phyloP scores from a whole-genome alignment of 2,113 vertebrate species.

The Dolichallabes microphthalmus region DNA sequence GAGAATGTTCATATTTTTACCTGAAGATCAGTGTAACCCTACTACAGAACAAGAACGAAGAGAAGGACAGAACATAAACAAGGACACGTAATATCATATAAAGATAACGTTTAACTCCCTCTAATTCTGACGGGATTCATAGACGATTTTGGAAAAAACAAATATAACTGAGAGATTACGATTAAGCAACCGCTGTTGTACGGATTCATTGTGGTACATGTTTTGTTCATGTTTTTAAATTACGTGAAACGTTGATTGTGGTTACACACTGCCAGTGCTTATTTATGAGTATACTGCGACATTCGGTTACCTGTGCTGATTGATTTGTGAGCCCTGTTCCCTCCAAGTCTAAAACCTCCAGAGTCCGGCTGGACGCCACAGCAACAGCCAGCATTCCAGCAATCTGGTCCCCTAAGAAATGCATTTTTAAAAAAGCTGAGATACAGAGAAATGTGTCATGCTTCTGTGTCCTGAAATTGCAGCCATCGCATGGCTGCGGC shows the following conservation, averaged over 20 bases:
- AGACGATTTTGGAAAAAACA: neutral
- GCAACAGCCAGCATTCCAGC: constrained; percentile 92
- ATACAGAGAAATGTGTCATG: neutral
- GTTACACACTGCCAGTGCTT: neutral
- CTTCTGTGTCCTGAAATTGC: constrained; percentile 32
- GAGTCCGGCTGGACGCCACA: constrained; percentile 91
- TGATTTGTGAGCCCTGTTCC: constrained; percentile 93
- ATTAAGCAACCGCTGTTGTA: no score
- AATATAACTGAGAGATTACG: neutral
- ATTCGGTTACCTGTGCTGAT: constrained; percentile 84
- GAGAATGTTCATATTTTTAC: neutral
- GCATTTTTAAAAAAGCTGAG: constrained; percentile 1
- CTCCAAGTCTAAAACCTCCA: constrained; percentile 93
- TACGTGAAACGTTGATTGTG: neutral
- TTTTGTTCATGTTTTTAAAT: neutral
- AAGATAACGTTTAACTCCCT: neutral
- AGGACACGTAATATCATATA: neutral
- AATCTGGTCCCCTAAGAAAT: constrained; percentile 85
- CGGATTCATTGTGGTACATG: neutral
- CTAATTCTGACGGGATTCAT: no score
- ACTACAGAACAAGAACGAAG: neutral
- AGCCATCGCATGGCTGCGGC: constrained; percentile 20
- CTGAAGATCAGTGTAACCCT: neutral
- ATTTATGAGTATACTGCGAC: neutral
- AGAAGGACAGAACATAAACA: neutral